Evolutionary conservation across 2,888 invertebrate genomes (phyloP).

Genomic region (Thalpophila matura): DNA sequence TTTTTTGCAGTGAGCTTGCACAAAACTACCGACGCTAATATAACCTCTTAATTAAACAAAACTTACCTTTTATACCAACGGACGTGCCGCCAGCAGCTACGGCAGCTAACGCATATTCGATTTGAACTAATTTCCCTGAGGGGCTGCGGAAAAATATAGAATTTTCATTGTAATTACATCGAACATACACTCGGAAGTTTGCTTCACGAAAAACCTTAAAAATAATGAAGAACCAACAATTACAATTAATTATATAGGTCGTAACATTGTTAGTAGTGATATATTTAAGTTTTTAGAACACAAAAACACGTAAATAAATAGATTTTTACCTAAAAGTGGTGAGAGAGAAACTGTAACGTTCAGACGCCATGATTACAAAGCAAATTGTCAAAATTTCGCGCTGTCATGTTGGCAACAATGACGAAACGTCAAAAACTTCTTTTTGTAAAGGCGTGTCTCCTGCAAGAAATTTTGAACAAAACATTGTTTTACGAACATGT

Average conservation of each 20-base stretch:
- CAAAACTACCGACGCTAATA: slow-evolving; percentile 31
- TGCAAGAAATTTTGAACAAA: too few species aligned
- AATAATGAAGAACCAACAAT: slow-evolving; percentile 9
- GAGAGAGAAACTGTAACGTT: slow-evolving; percentile 99
- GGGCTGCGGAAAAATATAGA: slow-evolving; percentile 93
- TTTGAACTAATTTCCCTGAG: slow-evolving; percentile 99
- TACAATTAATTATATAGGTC: background rate
- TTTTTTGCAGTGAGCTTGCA: slow-evolving; percentile 22
- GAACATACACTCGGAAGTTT: slow-evolving; percentile 43
- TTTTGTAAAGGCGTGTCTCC: too few species aligned
- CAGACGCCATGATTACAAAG: slow-evolving; percentile 96
- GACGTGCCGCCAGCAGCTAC: slow-evolving; percentile 99
- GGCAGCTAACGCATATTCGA: slow-evolving; percentile 99
- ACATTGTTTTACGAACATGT: too few species aligned
- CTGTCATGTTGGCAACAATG: slow-evolving; percentile 71
- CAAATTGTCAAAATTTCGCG: slow-evolving; percentile 79
- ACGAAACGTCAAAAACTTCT: slow-evolving; percentile 48
- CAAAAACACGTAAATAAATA: slow-evolving; percentile 68
- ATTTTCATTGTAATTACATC: slow-evolving; percentile 47
- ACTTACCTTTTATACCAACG: slow-evolving; percentile 98
- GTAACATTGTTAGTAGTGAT: background rate
- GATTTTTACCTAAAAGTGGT: slow-evolving; percentile 92
- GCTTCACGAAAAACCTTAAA: slow-evolving; percentile 22
- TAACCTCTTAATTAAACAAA: slow-evolving; percentile 67
- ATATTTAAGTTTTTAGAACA: slow-evolving; percentile 10